phyloP scores from a whole-genome alignment of 2,888 invertebrate genomes.

The Yponomeuta sedellus region DNA sequence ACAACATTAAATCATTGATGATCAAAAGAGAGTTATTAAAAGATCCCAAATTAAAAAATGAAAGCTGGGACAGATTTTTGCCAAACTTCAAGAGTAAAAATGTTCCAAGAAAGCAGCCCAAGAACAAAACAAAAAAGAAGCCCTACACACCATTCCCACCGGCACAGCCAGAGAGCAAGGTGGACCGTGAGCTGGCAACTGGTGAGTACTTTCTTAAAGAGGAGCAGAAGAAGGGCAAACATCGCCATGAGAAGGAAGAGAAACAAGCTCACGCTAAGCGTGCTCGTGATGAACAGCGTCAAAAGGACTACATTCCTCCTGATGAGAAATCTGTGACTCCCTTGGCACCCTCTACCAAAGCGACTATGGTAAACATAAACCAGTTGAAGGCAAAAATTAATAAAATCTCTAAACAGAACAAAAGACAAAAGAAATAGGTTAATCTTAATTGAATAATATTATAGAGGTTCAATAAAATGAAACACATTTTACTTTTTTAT shows the following conservation, averaged over 20 bases:
- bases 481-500: conserved; percentile 52
- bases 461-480: neutral
- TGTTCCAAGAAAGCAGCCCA: conserved; percentile 91
- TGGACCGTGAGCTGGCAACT: conserved; percentile 93
- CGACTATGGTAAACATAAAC: conserved; percentile 78
- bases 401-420: conserved; percentile 76
- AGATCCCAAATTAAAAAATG: conserved; percentile 92
- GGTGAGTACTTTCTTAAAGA: conserved; percentile 98
- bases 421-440: conserved; percentile 30
- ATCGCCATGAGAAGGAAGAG: conserved; percentile 84
- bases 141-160: conserved; percentile 99
- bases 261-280: conserved; percentile 86
- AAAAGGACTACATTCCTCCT: conserved; percentile 89
- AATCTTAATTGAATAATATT: conserved; percentile 20
- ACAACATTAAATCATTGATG: conserved; percentile 98
- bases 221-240: conserved; percentile 84
- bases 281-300: conserved; percentile 84
- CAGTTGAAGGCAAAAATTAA: conserved; percentile 86
- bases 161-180: conserved; percentile 92
- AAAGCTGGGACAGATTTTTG: conserved; percentile 97
- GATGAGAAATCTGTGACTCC: conserved; percentile 68
- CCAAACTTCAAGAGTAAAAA: conserved; percentile 95
- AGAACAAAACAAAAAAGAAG: conserved; percentile 92
- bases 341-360: conserved; percentile 33
- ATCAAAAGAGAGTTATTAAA: conserved; percentile 96